Evolutionary conservation across 2,888 invertebrate species (phyloP).

Genomic region (Tupiocoris notatus): DNA sequence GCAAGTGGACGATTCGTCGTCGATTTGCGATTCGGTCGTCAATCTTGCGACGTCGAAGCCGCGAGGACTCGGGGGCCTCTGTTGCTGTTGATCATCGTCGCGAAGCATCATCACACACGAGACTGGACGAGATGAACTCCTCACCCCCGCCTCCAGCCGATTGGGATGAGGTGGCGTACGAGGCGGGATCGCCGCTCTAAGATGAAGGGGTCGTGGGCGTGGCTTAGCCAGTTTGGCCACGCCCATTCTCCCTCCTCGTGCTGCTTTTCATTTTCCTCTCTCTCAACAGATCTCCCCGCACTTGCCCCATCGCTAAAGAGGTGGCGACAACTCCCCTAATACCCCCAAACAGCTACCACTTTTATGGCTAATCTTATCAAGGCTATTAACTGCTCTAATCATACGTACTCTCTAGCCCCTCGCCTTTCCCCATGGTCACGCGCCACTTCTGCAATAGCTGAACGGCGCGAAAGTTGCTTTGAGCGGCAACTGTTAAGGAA

Average conservation of each 20-base stretch:
- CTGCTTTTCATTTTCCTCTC: neutral
- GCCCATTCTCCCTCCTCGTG: slow-evolving; percentile 23
- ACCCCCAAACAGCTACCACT: slow-evolving; percentile 42
- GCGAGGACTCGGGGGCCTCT: slow-evolving; percentile 21
- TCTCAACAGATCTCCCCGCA: too few species aligned
- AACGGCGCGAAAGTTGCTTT: neutral
- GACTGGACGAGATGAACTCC: slow-evolving; percentile 11
- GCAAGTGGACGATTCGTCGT: slow-evolving; percentile 51
- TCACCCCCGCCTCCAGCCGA: slow-evolving; percentile 1
- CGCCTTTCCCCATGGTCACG: neutral
- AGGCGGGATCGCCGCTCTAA: neutral
- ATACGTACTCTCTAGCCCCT: slow-evolving; percentile 7
- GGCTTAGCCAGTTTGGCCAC: slow-evolving; percentile 17
- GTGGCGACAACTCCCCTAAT: slow-evolving; percentile 46
- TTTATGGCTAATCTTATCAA: slow-evolving; percentile 47
- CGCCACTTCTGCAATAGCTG: neutral
- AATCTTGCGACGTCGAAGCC: slow-evolving; percentile 47
- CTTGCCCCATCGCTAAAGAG: slow-evolving; percentile 41
- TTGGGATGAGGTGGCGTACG: neutral
- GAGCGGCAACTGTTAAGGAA: neutral
- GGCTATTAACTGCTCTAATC: slow-evolving; percentile 47
- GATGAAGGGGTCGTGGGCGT: slow-evolving; percentile 10
- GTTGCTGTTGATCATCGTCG: slow-evolving; percentile 19
- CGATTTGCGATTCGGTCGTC: slow-evolving; percentile 51
- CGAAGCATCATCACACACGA: slow-evolving; percentile 39